A percentile compares a stretch with the other conserved stretches of the same genome.
Conservation (phyloP, 2,113 vertebrate species). For the Pontoporia blainvillei region DNA sequence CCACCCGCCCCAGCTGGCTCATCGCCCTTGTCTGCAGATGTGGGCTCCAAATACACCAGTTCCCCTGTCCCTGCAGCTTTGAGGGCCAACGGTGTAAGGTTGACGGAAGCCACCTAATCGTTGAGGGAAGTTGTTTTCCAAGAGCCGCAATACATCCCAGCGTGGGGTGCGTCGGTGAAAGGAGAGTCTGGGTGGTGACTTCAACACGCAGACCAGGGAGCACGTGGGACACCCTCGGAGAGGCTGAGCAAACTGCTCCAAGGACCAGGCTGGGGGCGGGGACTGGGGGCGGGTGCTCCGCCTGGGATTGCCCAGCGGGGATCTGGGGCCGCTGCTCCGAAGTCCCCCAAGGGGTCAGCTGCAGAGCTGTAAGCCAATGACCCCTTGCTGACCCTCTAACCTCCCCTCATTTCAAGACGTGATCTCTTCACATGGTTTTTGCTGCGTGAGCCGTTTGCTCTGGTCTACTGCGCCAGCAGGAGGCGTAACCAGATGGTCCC, state of each 20-base stretch:
- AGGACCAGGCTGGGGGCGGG: too few species aligned
- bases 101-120: not conserved
- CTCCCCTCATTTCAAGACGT: not conserved
- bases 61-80: not conserved
- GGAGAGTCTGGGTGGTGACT: too few species aligned
- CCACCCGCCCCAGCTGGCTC: not conserved
- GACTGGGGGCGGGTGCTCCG: too few species aligned
- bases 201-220: not conserved
- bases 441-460: too few species aligned
- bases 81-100: not conserved
- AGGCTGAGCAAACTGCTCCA: not conserved
- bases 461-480: not conserved
- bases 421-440: not conserved
- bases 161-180: not conserved
- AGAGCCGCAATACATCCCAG: not conserved
- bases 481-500: not conserved
- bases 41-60: not conserved
- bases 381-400: not conserved
- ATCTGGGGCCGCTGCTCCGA: too few species aligned
- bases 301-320: fast-evolving
- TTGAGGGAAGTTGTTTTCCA: not conserved
- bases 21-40: not conserved
- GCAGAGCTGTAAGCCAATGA: not conserved
- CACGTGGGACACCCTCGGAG: not conserved
- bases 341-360: too few species aligned